A percentile compares a stretch with the other conserved stretches of the same genome.
These are phyloP conservation scores for Polymixis flavicincta DNA, from an alignment of 2,888 invertebrate species.

Conservation along the genomic window DNA sequence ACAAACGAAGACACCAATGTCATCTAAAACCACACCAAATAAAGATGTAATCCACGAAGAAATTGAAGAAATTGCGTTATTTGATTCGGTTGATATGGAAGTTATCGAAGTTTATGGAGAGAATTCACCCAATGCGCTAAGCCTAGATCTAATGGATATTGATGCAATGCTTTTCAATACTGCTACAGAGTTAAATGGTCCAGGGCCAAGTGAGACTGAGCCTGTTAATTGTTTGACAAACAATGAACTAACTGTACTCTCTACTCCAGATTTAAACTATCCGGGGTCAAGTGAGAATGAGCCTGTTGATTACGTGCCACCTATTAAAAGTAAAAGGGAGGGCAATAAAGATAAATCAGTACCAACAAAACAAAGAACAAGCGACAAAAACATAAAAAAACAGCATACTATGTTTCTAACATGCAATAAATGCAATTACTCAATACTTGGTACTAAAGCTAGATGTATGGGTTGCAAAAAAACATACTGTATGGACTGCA, in stretches of 20 bases:
- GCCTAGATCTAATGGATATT: not conserved
- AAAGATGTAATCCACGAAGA: too few species aligned
- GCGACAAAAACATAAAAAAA: conserved; percentile 6
- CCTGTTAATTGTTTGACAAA: too few species aligned
- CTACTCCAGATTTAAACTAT: too few species aligned
- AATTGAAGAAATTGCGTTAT: conserved; percentile 1
- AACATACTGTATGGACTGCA: conserved; percentile 5
- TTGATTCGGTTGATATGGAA: conserved; percentile 8
- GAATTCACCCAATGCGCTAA: not conserved
- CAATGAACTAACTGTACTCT: too few species aligned
- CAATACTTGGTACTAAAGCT: conserved; percentile 1
- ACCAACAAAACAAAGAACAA: not conserved
- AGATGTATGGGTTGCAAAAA: conserved; percentile 8
- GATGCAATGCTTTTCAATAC: conserved; percentile 3
- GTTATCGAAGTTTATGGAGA: conserved; percentile 7
- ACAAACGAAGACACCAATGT: conserved; percentile 5
- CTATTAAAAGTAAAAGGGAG: not conserved
- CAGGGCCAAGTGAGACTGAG: too few species aligned
- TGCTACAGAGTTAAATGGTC: not conserved
- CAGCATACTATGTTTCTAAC: not conserved
- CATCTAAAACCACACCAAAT: conserved; percentile 6
- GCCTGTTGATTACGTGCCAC: not conserved
- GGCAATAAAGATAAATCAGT: not conserved
- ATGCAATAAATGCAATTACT: conserved; percentile 13
- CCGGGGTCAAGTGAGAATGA: not conserved